Conservation (phyloP, 2,888 invertebrate genomes). For the Tenthredo amoena region DNA sequence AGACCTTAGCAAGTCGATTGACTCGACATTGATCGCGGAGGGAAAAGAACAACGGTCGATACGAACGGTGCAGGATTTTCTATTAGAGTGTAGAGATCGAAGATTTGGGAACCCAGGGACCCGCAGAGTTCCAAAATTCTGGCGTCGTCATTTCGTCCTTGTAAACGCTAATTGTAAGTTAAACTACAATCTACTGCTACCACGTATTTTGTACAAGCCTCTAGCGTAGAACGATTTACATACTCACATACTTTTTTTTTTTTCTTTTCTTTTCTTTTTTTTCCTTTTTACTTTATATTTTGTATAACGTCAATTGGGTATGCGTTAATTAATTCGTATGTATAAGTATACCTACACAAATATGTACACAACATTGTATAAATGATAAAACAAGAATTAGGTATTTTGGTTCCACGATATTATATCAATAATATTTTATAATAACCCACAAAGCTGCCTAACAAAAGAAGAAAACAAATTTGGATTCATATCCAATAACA, state of each 20-base stretch:
- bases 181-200: constrained; percentile 53
- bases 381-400: constrained; percentile 51
- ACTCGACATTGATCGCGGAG: constrained; percentile 6
- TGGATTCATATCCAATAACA: constrained; percentile 54
- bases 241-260: constrained; percentile 53
- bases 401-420: constrained; percentile 52
- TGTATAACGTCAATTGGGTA: constrained; percentile 41
- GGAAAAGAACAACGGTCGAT: constrained; percentile 23
- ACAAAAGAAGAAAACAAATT: constrained; percentile 53
- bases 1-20: constrained; percentile 31
- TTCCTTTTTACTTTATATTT: background rate
- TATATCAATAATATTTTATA: constrained; percentile 51
- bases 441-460: constrained; percentile 51
- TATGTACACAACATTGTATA: constrained; percentile 55
- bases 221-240: constrained; percentile 58
- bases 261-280: constrained; percentile 44
- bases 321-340: constrained; percentile 28
- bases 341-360: constrained; percentile 55
- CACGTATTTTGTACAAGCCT: constrained; percentile 63
- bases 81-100: constrained; percentile 30
- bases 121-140: constrained; percentile 40
- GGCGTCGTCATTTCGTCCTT: constrained; percentile 35
- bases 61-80: constrained; percentile 11
- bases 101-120: constrained; percentile 17
- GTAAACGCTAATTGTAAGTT: constrained; percentile 44